These are phyloP conservation scores for Graptemys geographica DNA, from an alignment of 2,797 vertebrate species.

Conservation along the genomic window DNA sequence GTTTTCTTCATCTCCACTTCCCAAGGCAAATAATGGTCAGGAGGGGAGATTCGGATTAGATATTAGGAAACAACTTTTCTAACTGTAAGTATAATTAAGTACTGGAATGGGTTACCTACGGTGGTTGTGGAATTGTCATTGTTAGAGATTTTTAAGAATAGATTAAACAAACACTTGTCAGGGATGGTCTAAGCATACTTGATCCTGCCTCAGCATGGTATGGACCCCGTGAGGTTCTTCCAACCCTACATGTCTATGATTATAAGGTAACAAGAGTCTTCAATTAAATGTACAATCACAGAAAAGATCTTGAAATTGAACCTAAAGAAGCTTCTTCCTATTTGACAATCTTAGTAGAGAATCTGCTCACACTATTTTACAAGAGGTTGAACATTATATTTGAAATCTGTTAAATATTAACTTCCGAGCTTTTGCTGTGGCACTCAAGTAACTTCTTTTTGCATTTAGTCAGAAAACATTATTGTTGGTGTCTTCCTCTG, in stretches of 20 bases:
- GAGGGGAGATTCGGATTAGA: too few species aligned
- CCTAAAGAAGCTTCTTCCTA: not conserved
- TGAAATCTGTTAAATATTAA: not conserved
- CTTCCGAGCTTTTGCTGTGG: not conserved
- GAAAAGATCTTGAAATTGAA: not conserved
- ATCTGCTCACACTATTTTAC: not conserved
- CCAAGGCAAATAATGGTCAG: too few species aligned
- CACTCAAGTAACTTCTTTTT: not conserved
- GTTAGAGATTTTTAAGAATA: too few species aligned
- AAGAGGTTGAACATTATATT: not conserved
- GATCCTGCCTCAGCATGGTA: too few species aligned
- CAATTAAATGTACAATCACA: not conserved
- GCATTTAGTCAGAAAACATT: not conserved
- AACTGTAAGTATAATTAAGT: too few species aligned
- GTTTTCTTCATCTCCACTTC: too few species aligned
- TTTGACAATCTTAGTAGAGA: not conserved
- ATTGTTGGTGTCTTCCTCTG: not conserved
- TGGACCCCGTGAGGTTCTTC: too few species aligned
- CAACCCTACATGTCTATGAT: not conserved
- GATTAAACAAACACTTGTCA: too few species aligned
- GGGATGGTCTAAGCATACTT: too few species aligned
- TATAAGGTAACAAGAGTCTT: not conserved
- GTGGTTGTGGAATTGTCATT: too few species aligned
- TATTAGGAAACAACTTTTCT: too few species aligned
- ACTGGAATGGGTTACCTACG: too few species aligned